These are phyloP conservation scores for Hydraecia micacea DNA, from an alignment of 2,888 invertebrate genomes.

Conservation along the genomic window DNA sequence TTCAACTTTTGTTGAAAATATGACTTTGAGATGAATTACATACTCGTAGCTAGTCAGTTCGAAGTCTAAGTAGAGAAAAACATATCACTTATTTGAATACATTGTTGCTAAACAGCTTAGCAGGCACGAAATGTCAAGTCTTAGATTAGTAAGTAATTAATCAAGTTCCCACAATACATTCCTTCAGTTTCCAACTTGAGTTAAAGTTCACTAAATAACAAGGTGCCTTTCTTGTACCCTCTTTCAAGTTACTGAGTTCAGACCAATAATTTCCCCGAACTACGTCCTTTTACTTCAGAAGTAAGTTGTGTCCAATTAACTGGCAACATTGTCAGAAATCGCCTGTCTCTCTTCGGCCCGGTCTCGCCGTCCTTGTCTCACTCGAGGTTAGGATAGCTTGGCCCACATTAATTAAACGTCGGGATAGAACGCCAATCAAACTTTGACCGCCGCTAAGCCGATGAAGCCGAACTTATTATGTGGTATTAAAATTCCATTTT, in stretches of 20 bases:
- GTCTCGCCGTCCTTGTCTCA: slow-evolving; percentile 74
- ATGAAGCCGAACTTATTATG: slow-evolving; percentile 88
- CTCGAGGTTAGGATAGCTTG: slow-evolving; percentile 80
- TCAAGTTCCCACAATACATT: slow-evolving; percentile 64
- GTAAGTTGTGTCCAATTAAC: slow-evolving; percentile 83
- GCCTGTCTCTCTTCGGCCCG: slow-evolving; percentile 75
- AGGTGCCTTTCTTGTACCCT: slow-evolving; percentile 71
- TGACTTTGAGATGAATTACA: slow-evolving; percentile 4
- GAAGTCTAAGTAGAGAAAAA: slow-evolving; percentile 23
- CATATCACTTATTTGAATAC: background rate
- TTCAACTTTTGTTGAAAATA: slow-evolving; percentile 43
- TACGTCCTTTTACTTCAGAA: slow-evolving; percentile 79
- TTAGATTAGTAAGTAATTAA: slow-evolving; percentile 54
- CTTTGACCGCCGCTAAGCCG: slow-evolving; percentile 88
- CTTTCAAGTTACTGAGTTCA: slow-evolving; percentile 76
- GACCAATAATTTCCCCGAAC: slow-evolving; percentile 79
- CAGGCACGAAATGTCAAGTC: slow-evolving; percentile 5
- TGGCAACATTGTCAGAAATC: slow-evolving; percentile 83
- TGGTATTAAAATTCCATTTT: slow-evolving; percentile 89
- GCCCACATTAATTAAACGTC: slow-evolving; percentile 88
- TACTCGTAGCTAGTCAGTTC: slow-evolving; percentile 1
- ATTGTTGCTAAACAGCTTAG: background rate
- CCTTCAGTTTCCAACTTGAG: slow-evolving; percentile 67
- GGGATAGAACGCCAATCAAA: slow-evolving; percentile 89
- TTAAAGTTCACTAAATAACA: slow-evolving; percentile 73